Evolutionary conservation across 2,888 invertebrate genomes (phyloP).

Genomic region (Clostera curtula): DNA sequence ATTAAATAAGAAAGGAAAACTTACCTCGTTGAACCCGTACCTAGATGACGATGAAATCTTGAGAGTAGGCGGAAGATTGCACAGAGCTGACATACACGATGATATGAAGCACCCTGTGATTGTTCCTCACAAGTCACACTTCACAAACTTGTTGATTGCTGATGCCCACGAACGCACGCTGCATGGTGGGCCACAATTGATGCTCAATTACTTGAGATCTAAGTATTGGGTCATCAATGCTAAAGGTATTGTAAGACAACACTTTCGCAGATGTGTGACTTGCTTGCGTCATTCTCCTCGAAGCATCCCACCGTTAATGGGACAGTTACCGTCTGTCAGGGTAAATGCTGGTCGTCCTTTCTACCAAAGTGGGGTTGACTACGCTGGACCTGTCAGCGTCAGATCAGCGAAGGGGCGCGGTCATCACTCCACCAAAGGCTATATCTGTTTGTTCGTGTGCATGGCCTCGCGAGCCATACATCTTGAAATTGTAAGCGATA

Average conservation of each 20-base stretch:
- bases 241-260: slow-evolving; percentile 5
- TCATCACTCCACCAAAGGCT: slow-evolving; percentile 9
- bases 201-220: slow-evolving; percentile 10
- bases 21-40: slow-evolving; percentile 1
- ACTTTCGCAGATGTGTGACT: slow-evolving; percentile 9
- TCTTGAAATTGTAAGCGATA: slow-evolving; percentile 24
- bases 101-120: slow-evolving; percentile 14
- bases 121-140: slow-evolving; percentile 3
- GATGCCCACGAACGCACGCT: slow-evolving; percentile 15
- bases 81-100: slow-evolving; percentile 4
- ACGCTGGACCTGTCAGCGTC: slow-evolving; percentile 14
- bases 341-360: slow-evolving; percentile 13
- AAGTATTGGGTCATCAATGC: slow-evolving; percentile 14
- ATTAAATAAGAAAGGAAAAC: neutral
- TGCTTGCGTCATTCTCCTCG: slow-evolving; percentile 9
- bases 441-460: slow-evolving; percentile 9
- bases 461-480: slow-evolving; percentile 23
- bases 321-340: slow-evolving; percentile 12
- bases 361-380: slow-evolving; percentile 14
- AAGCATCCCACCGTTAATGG: slow-evolving; percentile 10
- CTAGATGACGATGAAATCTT: slow-evolving; percentile 1
- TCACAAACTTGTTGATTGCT: slow-evolving; percentile 10
- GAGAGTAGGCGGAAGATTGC: slow-evolving; percentile 10
- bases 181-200: slow-evolving; percentile 16
- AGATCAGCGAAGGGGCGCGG: slow-evolving; percentile 12